Base-by-base conservation (phyloP, 2,113 vertebrate genomes). In the Fulica atra region DNA sequence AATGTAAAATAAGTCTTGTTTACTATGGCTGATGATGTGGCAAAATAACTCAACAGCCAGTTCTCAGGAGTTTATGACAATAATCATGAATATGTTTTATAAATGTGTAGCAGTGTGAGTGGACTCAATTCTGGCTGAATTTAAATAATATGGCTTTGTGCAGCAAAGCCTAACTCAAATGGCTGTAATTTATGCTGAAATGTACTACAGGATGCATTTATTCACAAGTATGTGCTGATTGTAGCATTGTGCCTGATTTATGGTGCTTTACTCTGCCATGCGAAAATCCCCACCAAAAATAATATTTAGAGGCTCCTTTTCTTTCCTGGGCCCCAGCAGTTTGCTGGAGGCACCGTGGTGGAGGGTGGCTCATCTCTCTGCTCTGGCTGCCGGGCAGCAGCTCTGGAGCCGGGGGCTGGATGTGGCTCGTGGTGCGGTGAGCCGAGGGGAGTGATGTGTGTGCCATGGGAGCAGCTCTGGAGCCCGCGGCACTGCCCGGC, bases 221-320 rank as follows among this genome's bases (percentile, higher is more conserved):
- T 93, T 96, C 96, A 92, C 48, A 94, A 95, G 96, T 89, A 96
- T 94, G 91, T 94, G 97, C 88, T 95, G 97, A 97, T 95, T 65
- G 63, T 86, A 86, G 93, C 96, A 86, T 92, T 69, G 73, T 94
- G 92, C 81, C 93, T 97, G 96, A 96, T 95, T 95, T 97, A 96
- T 86, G 79, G 81, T 38, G 64, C 40, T 96, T 85, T 92, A 82
- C 54, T 93, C 92, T 92, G 96, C 92, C 88, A 83, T 88, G 65
- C 7, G 81, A 96, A 97, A 97, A 96, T 96, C 95, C 93, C 73
- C 77, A 92, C 96, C 91, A 97, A 96, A 95, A 92, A 89, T 91
- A 94, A 94, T 92, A 88, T 79, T 94, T 94, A 46, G 59, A 71
- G 77, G 56, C 76, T 93, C 86, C 86, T 81, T 40, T 61, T 94